A percentile compares a stretch with the other conserved stretches of the same genome.
Evolutionary conservation across 2,888 invertebrate species (phyloP).

Genomic region (Orthosia gracilis): DNA sequence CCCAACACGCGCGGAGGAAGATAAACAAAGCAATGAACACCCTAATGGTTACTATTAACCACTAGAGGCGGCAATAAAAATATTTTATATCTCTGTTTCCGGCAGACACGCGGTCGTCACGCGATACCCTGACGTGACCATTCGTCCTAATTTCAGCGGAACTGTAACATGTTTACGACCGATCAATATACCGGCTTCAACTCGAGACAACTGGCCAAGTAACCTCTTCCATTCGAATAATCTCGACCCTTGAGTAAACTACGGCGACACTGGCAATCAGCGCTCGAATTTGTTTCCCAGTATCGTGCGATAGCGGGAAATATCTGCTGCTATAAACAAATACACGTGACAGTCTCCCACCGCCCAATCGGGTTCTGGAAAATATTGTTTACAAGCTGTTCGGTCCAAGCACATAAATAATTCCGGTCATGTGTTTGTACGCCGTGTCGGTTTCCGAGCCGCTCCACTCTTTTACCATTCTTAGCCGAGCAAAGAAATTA

Average conservation of each 20-base stretch:
- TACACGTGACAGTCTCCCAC: conserved; percentile 49
- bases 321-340: conserved; percentile 53
- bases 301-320: conserved; percentile 38
- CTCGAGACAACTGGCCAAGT: conserved; percentile 54
- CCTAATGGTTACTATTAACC: conserved; percentile 81
- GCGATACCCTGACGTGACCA: conserved; percentile 78
- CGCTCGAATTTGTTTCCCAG: conserved; percentile 54
- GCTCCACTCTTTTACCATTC: conserved; percentile 47
- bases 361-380: conserved; percentile 33
- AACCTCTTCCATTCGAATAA: conserved; percentile 54
- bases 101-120: conserved; percentile 76
- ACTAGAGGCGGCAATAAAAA: conserved; percentile 83
- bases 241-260: conserved; percentile 50
- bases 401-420: conserved; percentile 64
- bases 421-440: conserved; percentile 66
- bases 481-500: conserved; percentile 70
- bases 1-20: conserved; percentile 67
- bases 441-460: conserved; percentile 59
- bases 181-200: conserved; percentile 70
- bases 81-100: conserved; percentile 82
- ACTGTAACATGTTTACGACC: conserved; percentile 68
- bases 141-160: conserved; percentile 79
- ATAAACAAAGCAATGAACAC: conserved; percentile 82
- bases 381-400: conserved; percentile 58
- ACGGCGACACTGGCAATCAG: conserved; percentile 54